phyloP scores from a whole-genome alignment of 2,888 invertebrate species.

The Callyntrura guangdongensis region DNA sequence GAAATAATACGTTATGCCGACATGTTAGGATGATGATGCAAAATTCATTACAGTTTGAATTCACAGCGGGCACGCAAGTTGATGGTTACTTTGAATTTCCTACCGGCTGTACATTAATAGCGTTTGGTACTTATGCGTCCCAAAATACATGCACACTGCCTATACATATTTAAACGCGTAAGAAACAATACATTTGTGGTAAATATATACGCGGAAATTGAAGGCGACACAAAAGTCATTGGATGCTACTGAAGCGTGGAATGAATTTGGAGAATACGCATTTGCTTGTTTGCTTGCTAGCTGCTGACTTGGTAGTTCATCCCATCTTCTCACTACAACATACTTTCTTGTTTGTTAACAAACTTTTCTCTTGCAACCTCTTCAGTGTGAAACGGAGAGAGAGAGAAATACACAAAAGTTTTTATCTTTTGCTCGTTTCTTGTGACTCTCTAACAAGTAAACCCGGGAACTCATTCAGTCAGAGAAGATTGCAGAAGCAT shows the following conservation, averaged over 20 bases:
- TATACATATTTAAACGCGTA: no score
- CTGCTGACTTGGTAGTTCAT: conserved; percentile 3
- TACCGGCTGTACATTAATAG: neutral
- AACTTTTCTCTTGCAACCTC: conserved; percentile 33
- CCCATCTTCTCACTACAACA: neutral
- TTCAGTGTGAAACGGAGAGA: conserved; percentile 9
- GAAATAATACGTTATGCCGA: neutral
- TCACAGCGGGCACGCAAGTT: neutral
- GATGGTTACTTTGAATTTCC: neutral
- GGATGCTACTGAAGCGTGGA: conserved; percentile 81
- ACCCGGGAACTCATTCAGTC: neutral
- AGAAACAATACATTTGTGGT: neutral
- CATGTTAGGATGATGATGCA: conserved; percentile 6
- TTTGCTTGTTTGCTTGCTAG: neutral
- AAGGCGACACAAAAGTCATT: conserved; percentile 82
- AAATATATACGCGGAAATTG: conserved; percentile 82
- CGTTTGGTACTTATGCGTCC: neutral
- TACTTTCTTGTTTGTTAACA: conserved; percentile 58
- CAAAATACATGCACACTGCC: neutral
- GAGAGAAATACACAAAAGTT: conserved; percentile 15
- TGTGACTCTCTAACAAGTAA: conserved; percentile 13
- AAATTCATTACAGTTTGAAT: conserved; percentile 24
- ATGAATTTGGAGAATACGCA: conserved; percentile 79
- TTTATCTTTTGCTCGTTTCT: conserved; percentile 60
- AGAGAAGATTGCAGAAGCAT: neutral